These are phyloP conservation scores for Megalops atlanticus DNA, from an alignment of 2,113 vertebrate genomes.

Conservation along the genomic window DNA sequence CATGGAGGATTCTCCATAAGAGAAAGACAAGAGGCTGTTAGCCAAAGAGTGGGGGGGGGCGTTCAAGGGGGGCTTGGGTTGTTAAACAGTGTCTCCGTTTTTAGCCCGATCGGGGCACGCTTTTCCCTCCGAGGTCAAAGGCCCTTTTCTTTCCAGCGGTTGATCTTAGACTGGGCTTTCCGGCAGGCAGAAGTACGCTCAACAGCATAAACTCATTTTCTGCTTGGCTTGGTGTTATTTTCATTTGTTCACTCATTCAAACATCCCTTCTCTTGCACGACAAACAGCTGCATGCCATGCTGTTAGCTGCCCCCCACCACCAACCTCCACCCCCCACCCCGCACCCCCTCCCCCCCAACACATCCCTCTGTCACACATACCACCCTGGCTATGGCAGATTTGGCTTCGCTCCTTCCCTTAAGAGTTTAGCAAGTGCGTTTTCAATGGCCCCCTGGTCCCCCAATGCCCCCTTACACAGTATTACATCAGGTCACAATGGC, in stretches of 20 bases:
- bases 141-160: conserved; percentile 46
- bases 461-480: conserved; percentile 77
- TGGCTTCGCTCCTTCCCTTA: conserved; percentile 69
- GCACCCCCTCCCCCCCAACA: conserved; percentile 72
- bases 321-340: neutral
- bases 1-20: conserved; percentile 62
- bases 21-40: conserved; percentile 57
- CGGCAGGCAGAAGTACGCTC: conserved; percentile 49
- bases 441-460: conserved; percentile 65
- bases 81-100: neutral
- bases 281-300: conserved; percentile 81
- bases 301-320: conserved; percentile 33
- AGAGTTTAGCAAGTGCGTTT: neutral
- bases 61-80: neutral
- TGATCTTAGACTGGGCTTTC: neutral
- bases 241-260: conserved; percentile 81
- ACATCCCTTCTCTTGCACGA: conserved; percentile 80
- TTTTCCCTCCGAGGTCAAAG: conserved; percentile 56
- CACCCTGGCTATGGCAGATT: conserved; percentile 75
- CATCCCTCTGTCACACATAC: conserved; percentile 45
- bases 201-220: conserved; percentile 79
- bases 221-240: conserved; percentile 78
- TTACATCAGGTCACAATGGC: conserved; percentile 84
- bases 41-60: neutral
- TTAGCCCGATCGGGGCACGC: neutral